A percentile compares a stretch with the other conserved stretches of the same genome.
These are phyloP conservation scores for Drosophila orosa DNA, from an alignment of 1,140 invertebrate species.

Conservation along the genomic window DNA sequence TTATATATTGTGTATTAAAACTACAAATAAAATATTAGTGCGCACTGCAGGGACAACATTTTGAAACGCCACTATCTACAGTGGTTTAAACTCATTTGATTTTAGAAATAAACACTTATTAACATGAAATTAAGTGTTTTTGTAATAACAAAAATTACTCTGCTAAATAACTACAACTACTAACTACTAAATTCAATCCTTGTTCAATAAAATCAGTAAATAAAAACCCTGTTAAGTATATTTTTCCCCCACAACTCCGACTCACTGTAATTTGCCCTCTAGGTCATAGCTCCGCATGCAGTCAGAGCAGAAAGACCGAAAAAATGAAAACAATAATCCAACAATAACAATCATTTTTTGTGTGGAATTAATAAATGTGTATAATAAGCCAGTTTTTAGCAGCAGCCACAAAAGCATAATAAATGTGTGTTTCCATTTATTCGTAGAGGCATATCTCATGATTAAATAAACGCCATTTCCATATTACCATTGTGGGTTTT, in stretches of 20 bases:
- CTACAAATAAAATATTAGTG: constrained; percentile 45
- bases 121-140: background rate
- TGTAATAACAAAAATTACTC: no score
- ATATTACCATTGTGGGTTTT: constrained; percentile 45
- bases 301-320: constrained; percentile 12
- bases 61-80: constrained; percentile 23
- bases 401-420: constrained; percentile 36
- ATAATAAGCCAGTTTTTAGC: constrained; percentile 33
- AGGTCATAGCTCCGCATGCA: constrained; percentile 58
- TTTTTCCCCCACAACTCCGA: background rate
- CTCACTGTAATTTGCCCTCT: constrained; percentile 41
- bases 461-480: constrained; percentile 37
- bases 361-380: constrained; percentile 45
- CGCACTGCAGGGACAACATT: constrained; percentile 26
- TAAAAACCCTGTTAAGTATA: background rate
- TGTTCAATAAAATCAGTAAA: no score
- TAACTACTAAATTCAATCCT: no score
- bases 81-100: constrained; percentile 1
- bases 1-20: constrained; percentile 13
- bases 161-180: no score
- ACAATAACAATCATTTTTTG: constrained; percentile 42
- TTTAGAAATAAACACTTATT: background rate
- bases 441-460: constrained; percentile 37
- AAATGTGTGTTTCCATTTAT: constrained; percentile 29
- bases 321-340: constrained; percentile 28